Conservation (phyloP, 1,140 invertebrate species). For the Globodera rostochiensis region DNA sequence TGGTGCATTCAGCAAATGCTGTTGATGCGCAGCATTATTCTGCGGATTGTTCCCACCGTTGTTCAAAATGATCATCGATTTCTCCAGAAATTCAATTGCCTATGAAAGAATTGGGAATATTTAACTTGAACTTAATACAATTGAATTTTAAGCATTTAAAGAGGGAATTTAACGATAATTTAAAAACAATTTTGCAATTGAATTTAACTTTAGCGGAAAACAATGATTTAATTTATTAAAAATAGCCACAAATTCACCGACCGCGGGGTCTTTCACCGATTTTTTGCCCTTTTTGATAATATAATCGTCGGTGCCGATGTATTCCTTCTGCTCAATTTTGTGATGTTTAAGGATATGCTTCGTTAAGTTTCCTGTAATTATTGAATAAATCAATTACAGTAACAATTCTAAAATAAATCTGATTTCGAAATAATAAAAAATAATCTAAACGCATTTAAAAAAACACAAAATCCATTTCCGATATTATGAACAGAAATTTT, state of each 20-base stretch:
- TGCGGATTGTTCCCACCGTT: conserved; percentile 6
- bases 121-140: neutral
- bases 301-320: conserved; percentile 65
- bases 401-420: neutral
- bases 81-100: conserved; percentile 63
- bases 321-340: conserved; percentile 61
- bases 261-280: conserved; percentile 58
- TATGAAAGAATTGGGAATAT: neutral
- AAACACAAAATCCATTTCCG: too few species aligned
- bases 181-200: too few species aligned
- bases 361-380: conserved; percentile 63
- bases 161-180: neutral
- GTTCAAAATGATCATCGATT: conserved; percentile 62
- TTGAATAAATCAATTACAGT: neutral
- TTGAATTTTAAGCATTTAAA: neutral
- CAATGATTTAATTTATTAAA: too few species aligned
- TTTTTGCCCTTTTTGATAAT: conserved; percentile 65
- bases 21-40: neutral
- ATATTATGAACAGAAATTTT: too few species aligned
- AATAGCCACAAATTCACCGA: neutral
- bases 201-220: too few species aligned
- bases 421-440: conserved; percentile 10
- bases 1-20: neutral
- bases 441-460: too few species aligned
- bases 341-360: conserved; percentile 65